Conservation (phyloP, 2,113 vertebrate species). For the Mastomys coucha region DNA sequence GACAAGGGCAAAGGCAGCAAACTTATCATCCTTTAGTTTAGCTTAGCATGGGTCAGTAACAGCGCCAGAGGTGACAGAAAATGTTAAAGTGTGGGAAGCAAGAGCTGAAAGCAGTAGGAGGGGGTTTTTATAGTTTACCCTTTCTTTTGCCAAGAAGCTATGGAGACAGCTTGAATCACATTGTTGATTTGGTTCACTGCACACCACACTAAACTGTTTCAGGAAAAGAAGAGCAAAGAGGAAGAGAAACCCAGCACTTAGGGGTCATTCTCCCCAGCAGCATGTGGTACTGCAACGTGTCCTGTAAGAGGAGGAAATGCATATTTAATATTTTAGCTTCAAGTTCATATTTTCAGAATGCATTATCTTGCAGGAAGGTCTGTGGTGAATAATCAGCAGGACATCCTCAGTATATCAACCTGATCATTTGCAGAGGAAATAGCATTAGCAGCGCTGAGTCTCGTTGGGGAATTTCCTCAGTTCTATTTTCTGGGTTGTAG, state of each 20-base stretch:
- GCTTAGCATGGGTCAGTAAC: conserved; percentile 93
- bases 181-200: conserved; percentile 93
- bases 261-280: conserved; percentile 88
- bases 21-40: conserved; percentile 95
- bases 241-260: conserved; percentile 82
- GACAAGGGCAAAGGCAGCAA: conserved; percentile 93
- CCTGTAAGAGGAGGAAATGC: conserved; percentile 81
- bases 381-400: conserved; percentile 83
- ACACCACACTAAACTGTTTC: conserved; percentile 89
- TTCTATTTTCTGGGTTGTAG: conserved; percentile 40
- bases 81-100: conserved; percentile 93
- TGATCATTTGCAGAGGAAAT: conserved; percentile 73
- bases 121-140: conserved; percentile 91
- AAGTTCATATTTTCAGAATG: conserved; percentile 86
- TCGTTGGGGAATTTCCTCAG: conserved; percentile 63
- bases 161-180: conserved; percentile 91
- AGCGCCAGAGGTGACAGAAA: conserved; percentile 92
- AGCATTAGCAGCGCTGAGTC: conserved; percentile 47
- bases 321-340: conserved; percentile 86
- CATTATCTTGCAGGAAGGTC: conserved; percentile 85
- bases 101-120: conserved; percentile 91
- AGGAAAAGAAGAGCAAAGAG: conserved; percentile 82
- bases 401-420: conserved; percentile 73
- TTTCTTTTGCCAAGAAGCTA: conserved; percentile 90
- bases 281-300: conserved; percentile 85